phyloP scores from a whole-genome alignment of 2,113 vertebrate species.

The Candoia aspera region DNA sequence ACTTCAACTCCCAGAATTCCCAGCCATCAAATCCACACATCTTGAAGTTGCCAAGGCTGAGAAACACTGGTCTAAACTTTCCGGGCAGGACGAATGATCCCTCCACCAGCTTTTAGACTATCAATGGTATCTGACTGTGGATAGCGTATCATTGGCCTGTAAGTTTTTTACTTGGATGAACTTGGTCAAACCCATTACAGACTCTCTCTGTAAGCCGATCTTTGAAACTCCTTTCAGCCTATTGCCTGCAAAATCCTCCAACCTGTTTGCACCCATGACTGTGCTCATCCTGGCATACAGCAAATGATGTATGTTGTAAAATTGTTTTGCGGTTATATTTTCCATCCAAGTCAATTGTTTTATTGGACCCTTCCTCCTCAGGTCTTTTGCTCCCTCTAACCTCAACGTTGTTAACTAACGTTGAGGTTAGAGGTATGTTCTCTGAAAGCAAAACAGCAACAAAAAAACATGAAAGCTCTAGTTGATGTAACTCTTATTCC shows the following conservation, averaged over 20 bases:
- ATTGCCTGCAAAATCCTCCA: too few species aligned
- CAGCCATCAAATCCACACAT: background rate
- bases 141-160: too few species aligned
- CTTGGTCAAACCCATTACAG: background rate
- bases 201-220: background rate
- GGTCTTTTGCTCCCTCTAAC: too few species aligned
- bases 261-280: background rate
- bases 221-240: background rate
- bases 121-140: background rate
- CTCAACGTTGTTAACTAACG: too few species aligned
- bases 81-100: background rate
- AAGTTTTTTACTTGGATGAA: background rate
- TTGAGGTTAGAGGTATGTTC: background rate
- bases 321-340: background rate
- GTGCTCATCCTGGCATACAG: background rate
- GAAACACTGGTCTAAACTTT: background rate
- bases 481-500: fast-evolving
- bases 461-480: background rate
- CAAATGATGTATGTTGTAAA: background rate
- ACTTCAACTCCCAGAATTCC: background rate
- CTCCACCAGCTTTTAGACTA: background rate
- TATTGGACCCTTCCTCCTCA: too few species aligned
- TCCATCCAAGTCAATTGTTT: background rate
- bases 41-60: background rate
- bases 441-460: background rate